These are phyloP conservation scores for Venusia cambrica DNA, from an alignment of 2,888 invertebrate genomes.

Conservation along the genomic window DNA sequence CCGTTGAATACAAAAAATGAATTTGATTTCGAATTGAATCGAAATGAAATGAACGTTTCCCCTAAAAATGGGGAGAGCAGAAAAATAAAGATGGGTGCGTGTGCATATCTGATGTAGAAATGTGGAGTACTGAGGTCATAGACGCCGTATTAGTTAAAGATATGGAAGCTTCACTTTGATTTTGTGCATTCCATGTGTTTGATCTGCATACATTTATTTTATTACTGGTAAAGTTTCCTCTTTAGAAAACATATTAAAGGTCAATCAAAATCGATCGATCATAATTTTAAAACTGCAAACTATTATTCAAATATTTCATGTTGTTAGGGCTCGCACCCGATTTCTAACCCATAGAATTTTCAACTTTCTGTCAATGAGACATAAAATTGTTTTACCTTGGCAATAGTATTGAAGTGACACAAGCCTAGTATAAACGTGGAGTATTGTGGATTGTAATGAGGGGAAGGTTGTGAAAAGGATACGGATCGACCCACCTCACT, in stretches of 20 bases:
- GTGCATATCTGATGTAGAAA: conserved; percentile 75
- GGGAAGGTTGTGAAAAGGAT: conserved; percentile 76
- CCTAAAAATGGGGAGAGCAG: conserved; percentile 56
- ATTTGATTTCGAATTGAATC: conserved; percentile 73
- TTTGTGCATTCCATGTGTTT: too few relatives aligned
- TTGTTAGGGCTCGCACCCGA: too few relatives aligned
- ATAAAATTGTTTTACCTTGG: conserved; percentile 2
- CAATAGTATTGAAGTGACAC: neutral
- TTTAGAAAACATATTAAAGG: too few relatives aligned
- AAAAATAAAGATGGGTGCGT: conserved; percentile 70
- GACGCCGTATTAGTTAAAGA: too few relatives aligned
- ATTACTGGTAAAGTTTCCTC: too few relatives aligned
- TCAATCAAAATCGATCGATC: too few relatives aligned
- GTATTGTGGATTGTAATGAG: conserved; percentile 74
- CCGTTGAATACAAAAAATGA: conserved; percentile 62
- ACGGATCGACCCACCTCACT: conserved; percentile 67
- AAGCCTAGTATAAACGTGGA: conserved; percentile 45
- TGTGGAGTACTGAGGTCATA: conserved; percentile 58
- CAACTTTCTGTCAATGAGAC: too few relatives aligned
- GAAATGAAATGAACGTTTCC: conserved; percentile 71
- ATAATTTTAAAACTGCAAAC: too few relatives aligned
- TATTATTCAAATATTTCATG: too few relatives aligned
- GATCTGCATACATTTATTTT: too few relatives aligned
- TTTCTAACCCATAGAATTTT: too few relatives aligned
- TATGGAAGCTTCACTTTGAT: neutral